These are phyloP conservation scores for Ophion costatus DNA, from an alignment of 2,888 invertebrate species.

Conservation along the genomic window DNA sequence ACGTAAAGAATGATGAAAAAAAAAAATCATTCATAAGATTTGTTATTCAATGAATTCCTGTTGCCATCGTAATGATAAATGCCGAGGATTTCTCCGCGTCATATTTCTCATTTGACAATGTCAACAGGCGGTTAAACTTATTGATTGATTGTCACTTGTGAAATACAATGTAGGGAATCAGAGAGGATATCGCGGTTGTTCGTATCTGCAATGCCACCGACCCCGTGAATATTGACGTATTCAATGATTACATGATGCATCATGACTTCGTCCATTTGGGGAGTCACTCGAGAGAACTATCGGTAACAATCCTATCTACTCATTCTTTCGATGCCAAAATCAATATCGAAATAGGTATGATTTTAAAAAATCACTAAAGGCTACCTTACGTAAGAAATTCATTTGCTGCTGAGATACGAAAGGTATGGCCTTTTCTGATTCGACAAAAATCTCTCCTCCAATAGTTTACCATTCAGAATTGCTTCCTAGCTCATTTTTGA, in stretches of 20 bases:
- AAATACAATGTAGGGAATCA: conserved; percentile 59
- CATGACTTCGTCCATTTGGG: conserved; percentile 68
- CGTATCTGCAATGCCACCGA: conserved; percentile 72
- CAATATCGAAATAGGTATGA: neutral
- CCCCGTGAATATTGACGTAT: conserved; percentile 68
- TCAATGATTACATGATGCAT: conserved; percentile 71
- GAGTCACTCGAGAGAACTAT: conserved; percentile 63
- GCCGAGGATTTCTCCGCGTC: neutral
- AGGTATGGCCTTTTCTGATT: neutral
- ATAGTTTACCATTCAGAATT: neutral
- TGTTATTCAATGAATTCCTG: too few species aligned
- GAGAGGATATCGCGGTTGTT: conserved; percentile 69
- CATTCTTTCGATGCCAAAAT: neutral
- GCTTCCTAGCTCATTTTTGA: neutral
- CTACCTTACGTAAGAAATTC: neutral
- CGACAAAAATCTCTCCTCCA: neutral
- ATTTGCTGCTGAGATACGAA: neutral
- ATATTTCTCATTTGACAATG: neutral
- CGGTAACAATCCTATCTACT: conserved; percentile 59
- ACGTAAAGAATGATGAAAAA: too few species aligned
- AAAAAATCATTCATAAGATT: too few species aligned
- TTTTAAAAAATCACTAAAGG: neutral
- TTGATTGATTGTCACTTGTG: conserved; percentile 5
- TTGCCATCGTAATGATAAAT: neutral
- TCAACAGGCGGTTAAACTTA: neutral